Evolutionary conservation across 2,888 invertebrate genomes (phyloP), one percentile per base, ranked within the genome.

Genomic region (Lysandra bellargus): DNA sequence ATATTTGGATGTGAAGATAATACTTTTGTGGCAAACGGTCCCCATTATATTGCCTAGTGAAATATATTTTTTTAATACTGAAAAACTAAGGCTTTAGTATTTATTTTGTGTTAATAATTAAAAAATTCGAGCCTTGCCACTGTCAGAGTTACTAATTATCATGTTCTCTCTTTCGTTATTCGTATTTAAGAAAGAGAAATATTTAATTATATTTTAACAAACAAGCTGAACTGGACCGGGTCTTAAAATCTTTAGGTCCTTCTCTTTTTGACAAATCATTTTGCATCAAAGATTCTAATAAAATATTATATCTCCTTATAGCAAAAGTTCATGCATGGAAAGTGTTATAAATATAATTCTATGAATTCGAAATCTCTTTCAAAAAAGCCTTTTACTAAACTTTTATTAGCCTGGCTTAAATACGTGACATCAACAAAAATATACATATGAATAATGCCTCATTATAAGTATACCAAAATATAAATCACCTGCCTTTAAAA

Each of bases 401-500:
- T 33, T 69, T 69, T 33, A 33, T 14, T 17, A 14, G 17, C 69
- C 69, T 69, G 33, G 23, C 30, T 53, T 33, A 57, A 76, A 53
- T 30, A 53, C 30, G 76, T 76, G 33, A 23, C 57, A 76, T 30
- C 49, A 57, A 53, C 14, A 76, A 64, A 61, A 64, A 30, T 12
- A 64, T 64, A 23, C 30, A 64, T 64, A 30, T 64, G 7, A 64
- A 23, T 30, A 7, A 64, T 64, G 64, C 64, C 64, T 61, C 61
- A n/a, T n/a, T 64, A 64, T 64, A 64, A 64, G 9, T 64, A 53
- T 53, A 76, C 23, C 49, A 74, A 60, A 57, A 78, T 40, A 61
- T 61, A 78, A 40, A 78, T 61, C 72, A 79, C 60, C 57, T 57
- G 78, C 78, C 44, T 79, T n/a, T n/a, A 61, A 44, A 80, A 80